Conservation (phyloP, 2,888 invertebrate species). For the Athalia circularis region DNA sequence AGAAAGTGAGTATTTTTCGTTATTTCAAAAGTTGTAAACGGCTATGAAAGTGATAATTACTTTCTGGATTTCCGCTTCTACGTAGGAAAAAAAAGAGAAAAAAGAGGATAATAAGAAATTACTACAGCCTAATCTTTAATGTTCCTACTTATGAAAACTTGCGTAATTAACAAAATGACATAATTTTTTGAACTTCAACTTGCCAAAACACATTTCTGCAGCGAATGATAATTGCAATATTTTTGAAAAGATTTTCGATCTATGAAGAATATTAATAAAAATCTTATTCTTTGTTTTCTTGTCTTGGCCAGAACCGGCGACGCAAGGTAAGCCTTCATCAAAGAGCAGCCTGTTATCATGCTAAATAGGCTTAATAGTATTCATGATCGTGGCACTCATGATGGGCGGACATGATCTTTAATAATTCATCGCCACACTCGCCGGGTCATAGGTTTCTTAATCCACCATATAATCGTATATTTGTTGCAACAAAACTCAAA, state of each 20-base stretch:
- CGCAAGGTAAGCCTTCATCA: conserved; percentile 66
- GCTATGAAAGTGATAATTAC: conserved; percentile 15
- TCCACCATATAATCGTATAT: background rate
- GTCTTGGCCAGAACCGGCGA: conserved; percentile 67
- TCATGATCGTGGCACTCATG: conserved; percentile 33
- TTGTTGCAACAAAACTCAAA: conserved; percentile 36
- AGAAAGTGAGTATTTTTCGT: conserved; percentile 83
- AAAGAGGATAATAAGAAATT: too few species aligned
- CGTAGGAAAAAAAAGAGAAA: background rate
- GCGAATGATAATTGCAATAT: background rate
- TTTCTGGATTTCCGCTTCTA: conserved; percentile 39
- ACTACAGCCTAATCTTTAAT: too few species aligned
- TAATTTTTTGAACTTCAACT: background rate
- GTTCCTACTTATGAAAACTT: background rate
- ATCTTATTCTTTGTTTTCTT: conserved; percentile 64
- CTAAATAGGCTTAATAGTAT: conserved; percentile 30
- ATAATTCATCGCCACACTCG: conserved; percentile 25
- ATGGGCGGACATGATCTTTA: conserved; percentile 8
- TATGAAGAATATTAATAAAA: conserved; percentile 57
- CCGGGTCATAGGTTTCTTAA: background rate
- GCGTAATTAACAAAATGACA: background rate
- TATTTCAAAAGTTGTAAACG: conserved; percentile 45
- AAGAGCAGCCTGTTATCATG: conserved; percentile 48
- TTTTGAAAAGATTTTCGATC: background rate
- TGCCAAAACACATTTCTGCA: background rate